phyloP scores from a whole-genome alignment of 2,113 vertebrate species.

The Alexandromys fortis region DNA sequence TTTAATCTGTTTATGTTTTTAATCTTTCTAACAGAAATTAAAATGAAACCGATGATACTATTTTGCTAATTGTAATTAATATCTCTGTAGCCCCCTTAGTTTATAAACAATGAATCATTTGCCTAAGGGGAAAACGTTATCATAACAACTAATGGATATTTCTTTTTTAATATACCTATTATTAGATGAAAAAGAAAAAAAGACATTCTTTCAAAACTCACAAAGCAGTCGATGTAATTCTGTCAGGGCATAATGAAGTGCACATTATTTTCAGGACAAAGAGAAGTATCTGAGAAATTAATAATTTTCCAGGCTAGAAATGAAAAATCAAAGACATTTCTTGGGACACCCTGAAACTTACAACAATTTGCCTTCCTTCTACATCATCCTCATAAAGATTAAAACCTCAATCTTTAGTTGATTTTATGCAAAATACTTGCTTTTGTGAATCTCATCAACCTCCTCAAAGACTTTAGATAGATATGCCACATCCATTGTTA shows the following conservation, averaged over 20 bases:
- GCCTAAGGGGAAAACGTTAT: slow-evolving; percentile 2
- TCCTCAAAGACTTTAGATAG: slow-evolving; percentile 41
- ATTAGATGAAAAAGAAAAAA: slow-evolving; percentile 71
- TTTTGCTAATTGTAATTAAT: slow-evolving; percentile 28
- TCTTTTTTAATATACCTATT: background rate
- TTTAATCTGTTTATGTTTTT: slow-evolving; percentile 2
- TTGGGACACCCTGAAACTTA: background rate
- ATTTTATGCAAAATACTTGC: slow-evolving; percentile 46
- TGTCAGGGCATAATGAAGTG: slow-evolving; percentile 52
- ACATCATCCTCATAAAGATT: background rate
- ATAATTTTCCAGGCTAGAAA: background rate
- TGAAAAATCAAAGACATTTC: background rate
- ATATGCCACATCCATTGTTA: slow-evolving; percentile 9
- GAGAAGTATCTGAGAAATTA: background rate
- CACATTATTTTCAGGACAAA: background rate
- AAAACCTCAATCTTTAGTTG: background rate
- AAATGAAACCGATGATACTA: slow-evolving; percentile 13
- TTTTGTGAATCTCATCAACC: slow-evolving; percentile 31
- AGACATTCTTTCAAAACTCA: slow-evolving; percentile 79
- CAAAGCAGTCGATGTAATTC: slow-evolving; percentile 70
- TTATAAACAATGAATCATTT: slow-evolving; percentile 25
- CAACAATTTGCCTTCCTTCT: background rate
- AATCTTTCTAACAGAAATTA: slow-evolving; percentile 41
- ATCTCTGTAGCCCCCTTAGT: background rate
- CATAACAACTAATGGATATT: background rate